phyloP scores from a whole-genome alignment of 92 coral and sea anemone genomes.

The Galaxea fascicularis region DNA sequence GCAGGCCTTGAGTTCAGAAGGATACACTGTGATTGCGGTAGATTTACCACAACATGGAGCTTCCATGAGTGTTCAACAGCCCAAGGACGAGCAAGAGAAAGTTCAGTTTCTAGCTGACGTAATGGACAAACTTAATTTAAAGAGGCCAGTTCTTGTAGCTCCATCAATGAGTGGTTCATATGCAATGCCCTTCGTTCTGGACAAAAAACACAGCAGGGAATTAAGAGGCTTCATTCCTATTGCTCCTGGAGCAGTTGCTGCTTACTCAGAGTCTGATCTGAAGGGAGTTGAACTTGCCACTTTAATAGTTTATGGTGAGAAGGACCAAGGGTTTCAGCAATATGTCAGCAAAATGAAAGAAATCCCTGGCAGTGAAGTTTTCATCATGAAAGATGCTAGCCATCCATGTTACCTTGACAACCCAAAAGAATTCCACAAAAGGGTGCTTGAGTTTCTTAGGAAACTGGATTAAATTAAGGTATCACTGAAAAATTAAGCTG shows the following conservation, averaged over 20 bases:
- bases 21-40: slow-evolving; percentile 79
- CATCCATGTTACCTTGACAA: slow-evolving; percentile 92
- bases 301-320: slow-evolving; percentile 80
- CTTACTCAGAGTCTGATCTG: slow-evolving; percentile 52
- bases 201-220: slow-evolving; percentile 27
- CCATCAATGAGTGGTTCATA: slow-evolving; percentile 92
- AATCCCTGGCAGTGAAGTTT: slow-evolving; percentile 72
- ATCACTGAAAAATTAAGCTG: not conserved
- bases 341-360: slow-evolving; percentile 68
- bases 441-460: slow-evolving; percentile 71
- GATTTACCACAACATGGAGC: slow-evolving; percentile 85
- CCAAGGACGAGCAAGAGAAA: slow-evolving; percentile 46
- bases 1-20: slow-evolving; percentile 60
- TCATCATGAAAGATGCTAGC: slow-evolving; percentile 70
- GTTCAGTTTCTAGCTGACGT: slow-evolving; percentile 66
- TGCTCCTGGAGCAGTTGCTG: slow-evolving; percentile 76
- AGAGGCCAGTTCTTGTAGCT: slow-evolving; percentile 74
- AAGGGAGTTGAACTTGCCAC: slow-evolving; percentile 66
- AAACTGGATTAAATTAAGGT: slow-evolving; percentile 18
- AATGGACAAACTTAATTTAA: slow-evolving; percentile 41
- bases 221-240: slow-evolving; percentile 84
- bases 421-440: slow-evolving; percentile 75
- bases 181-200: slow-evolving; percentile 80
- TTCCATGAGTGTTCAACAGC: slow-evolving; percentile 38
- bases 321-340: slow-evolving; percentile 59